These are phyloP conservation scores for Mesopsocus fuscifrons DNA, from an alignment of 2,888 invertebrate species.

Conservation along the genomic window DNA sequence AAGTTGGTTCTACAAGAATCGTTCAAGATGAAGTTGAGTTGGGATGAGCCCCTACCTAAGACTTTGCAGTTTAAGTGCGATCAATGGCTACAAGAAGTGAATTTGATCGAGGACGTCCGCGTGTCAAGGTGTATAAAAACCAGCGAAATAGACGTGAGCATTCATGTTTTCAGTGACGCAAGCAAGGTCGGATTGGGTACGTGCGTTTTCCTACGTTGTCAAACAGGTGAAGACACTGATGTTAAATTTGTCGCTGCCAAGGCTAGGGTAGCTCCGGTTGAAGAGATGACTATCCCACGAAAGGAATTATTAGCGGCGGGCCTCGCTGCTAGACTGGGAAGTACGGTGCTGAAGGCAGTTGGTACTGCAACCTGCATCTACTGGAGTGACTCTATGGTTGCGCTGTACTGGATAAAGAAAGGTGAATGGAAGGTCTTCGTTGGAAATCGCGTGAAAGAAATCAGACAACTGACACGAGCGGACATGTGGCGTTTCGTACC, in stretches of 20 bases:
- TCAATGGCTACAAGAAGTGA: neutral
- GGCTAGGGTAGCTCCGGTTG: slow-evolving; percentile 18
- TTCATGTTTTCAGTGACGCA: slow-evolving; percentile 20
- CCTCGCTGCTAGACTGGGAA: slow-evolving; percentile 19
- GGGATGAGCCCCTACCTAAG: neutral
- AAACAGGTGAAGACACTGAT: slow-evolving; percentile 11
- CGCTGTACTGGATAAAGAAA: slow-evolving; percentile 18
- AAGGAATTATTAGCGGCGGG: slow-evolving; percentile 19
- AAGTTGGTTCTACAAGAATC: neutral
- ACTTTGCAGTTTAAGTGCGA: neutral
- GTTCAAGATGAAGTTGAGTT: neutral
- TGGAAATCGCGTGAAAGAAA: slow-evolving; percentile 19
- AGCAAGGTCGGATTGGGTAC: slow-evolving; percentile 19
- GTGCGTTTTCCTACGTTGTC: slow-evolving; percentile 16
- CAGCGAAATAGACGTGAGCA: slow-evolving; percentile 11
- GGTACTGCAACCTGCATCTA: slow-evolving; percentile 14
- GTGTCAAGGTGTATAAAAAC: slow-evolving; percentile 4
- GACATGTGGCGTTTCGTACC: slow-evolving; percentile 19
- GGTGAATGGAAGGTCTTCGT: slow-evolving; percentile 19
- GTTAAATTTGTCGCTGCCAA: slow-evolving; percentile 19
- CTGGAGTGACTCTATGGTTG: slow-evolving; percentile 19
- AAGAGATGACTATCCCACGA: slow-evolving; percentile 19
- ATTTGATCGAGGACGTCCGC: neutral
- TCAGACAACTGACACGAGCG: slow-evolving; percentile 15
- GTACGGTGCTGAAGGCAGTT: too few relatives aligned